These are phyloP conservation scores for Premnoplex brunnescens DNA, from an alignment of 2,797 vertebrate genomes.

Conservation along the genomic window DNA sequence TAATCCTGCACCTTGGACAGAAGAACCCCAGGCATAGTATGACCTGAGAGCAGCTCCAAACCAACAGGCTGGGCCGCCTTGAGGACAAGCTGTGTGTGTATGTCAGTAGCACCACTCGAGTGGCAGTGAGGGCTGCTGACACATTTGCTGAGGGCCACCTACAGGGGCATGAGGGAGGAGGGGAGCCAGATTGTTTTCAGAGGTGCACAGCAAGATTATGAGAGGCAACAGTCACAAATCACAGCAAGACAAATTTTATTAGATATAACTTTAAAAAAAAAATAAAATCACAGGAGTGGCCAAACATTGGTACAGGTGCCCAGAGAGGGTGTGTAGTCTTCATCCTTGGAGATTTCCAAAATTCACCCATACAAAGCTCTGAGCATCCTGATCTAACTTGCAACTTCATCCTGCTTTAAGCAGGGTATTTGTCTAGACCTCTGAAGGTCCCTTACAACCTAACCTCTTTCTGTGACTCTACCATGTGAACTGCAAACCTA, in stretches of 20 bases:
- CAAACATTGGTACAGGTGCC: neutral
- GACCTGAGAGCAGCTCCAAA: neutral
- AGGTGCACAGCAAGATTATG: neutral
- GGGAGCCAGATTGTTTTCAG: neutral
- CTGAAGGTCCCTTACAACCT: neutral
- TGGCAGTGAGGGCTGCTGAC: neutral
- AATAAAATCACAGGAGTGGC: neutral
- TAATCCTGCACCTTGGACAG: neutral
- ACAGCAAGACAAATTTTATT: neutral
- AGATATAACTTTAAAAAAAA: neutral
- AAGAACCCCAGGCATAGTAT: neutral
- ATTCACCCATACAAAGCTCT: neutral
- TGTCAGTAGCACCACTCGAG: neutral
- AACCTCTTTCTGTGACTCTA: neutral
- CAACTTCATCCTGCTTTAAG: neutral
- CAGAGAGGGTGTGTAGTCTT: neutral
- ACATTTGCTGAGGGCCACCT: neutral
- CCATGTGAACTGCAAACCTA: neutral
- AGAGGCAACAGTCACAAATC: neutral
- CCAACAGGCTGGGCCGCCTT: neutral
- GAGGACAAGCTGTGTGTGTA: neutral
- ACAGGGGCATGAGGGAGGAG: neutral
- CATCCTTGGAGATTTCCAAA: neutral
- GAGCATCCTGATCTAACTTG: neutral
- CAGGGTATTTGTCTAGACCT: neutral